A percentile compares a stretch with the other conserved stretches of the same genome.
phyloP scores from a whole-genome alignment of 2,797 vertebrate species.

The Lemur catta region DNA sequence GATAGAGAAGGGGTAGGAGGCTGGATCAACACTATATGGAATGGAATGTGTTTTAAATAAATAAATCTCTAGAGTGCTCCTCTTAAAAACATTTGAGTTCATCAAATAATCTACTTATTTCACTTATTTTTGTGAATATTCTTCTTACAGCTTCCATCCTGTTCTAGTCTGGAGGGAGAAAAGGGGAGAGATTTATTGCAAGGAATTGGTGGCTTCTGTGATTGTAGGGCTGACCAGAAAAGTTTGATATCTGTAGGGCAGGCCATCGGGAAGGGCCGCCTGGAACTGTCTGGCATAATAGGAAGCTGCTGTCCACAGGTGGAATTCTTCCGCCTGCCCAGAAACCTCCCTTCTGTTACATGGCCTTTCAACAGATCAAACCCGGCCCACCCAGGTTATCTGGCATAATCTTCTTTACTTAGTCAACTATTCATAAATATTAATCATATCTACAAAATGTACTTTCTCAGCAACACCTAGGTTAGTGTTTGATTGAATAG shows the following conservation, averaged over 20 bases:
- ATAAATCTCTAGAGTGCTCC: neutral
- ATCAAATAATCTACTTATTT: neutral
- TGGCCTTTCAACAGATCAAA: neutral
- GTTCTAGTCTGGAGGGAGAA: neutral
- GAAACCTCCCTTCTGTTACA: neutral
- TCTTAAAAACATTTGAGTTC: neutral
- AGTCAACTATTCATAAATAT: neutral
- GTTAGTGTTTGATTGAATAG: neutral
- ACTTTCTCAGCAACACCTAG: neutral
- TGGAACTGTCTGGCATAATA: neutral
- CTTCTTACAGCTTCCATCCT: neutral
- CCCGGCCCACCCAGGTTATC: neutral
- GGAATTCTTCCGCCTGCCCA: neutral
- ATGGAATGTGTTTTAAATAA: neutral
- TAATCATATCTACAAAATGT: neutral
- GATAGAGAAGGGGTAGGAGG: neutral
- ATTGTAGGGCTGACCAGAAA: neutral
- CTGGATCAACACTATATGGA: neutral
- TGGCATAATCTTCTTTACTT: neutral
- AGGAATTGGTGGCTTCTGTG: neutral
- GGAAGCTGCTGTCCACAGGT: neutral
- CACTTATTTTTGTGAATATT: neutral
- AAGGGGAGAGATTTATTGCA: neutral
- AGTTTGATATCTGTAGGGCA: neutral
- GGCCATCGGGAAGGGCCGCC: neutral